Evolutionary conservation across 2,888 invertebrate genomes (phyloP).

Genomic region (Synergus gifuensis): DNA sequence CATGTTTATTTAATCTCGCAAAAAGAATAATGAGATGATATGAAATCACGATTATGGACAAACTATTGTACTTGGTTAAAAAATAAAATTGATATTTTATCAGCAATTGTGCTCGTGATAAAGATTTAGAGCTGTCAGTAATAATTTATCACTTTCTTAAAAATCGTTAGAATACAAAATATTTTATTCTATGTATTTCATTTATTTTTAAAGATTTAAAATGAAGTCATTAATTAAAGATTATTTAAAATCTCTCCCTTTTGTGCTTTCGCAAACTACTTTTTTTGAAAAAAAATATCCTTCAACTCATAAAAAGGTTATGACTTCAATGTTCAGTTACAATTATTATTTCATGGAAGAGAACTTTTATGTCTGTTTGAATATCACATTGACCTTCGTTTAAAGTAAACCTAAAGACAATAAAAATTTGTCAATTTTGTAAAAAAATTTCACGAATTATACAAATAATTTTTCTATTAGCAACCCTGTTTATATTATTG

Average conservation of each 20-base stretch:
- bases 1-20: neutral
- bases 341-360: neutral
- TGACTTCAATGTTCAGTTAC: neutral
- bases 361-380: neutral
- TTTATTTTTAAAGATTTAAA: neutral
- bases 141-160: neutral
- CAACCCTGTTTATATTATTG: neutral
- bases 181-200: neutral
- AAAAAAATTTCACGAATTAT: neutral
- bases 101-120: neutral
- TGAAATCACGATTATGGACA: neutral
- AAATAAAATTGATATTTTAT: neutral
- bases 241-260: neutral
- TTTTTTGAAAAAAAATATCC: neutral
- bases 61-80: neutral
- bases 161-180: neutral
- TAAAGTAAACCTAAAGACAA: neutral
- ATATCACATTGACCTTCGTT: neutral
- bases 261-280: neutral
- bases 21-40: neutral
- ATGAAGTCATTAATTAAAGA: neutral
- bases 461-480: neutral
- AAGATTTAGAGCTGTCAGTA: neutral
- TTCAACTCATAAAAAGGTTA: conserved; percentile 2
- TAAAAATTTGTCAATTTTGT: neutral